Base-by-base conservation (phyloP, 2,888 invertebrate species). In the Nomada ferruginata region DNA sequence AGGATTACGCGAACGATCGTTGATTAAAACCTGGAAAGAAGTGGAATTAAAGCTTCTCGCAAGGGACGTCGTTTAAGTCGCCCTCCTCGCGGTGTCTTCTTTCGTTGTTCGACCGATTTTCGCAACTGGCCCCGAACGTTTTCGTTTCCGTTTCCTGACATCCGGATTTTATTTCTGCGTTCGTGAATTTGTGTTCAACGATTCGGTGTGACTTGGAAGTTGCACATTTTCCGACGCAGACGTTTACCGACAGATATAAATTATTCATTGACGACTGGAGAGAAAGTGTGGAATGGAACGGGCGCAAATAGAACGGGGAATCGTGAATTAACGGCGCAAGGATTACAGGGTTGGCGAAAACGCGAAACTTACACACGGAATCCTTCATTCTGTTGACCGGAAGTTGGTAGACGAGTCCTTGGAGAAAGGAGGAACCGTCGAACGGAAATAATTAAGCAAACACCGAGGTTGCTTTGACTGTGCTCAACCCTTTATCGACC, bases 21-120 rank as follows among this genome's bases (percentile, higher is more conserved):
- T 87, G 84, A 87, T 87, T 87, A 87, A 87, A 87, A 79, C 75
- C 80, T 73, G 66, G 73, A 79, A 79, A 87, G 81, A 84, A 82
- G 76, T 55, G 76, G 78, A 87, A 84, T 85, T 87, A 82, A 84
- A 82, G 78, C 76, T 79, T 82, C 78, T 84, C 78, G 64, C 61
- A 65, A 4, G 52, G 52, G 44, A 63, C 68, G 65, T 50, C 69
- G 76, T 86, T 86, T 79, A 79, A 20, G 84, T 84, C 85, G 75
- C 36, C 7, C 64, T 61, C 47, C 53, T 76, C 70, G 74, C 60
- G 59, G 65, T 52, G 52, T 61, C 42, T 52, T 70, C 55, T 66
- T 64, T 66, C 73, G 69, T 61, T 44, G 52, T 69, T 26, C 64
- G 5, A 36, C 20, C 23, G 42, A 42, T 66, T 57, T 71, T 23